Evolutionary conservation across 2,113 vertebrate genomes (phyloP).

Genomic region (Nestor notabilis): DNA sequence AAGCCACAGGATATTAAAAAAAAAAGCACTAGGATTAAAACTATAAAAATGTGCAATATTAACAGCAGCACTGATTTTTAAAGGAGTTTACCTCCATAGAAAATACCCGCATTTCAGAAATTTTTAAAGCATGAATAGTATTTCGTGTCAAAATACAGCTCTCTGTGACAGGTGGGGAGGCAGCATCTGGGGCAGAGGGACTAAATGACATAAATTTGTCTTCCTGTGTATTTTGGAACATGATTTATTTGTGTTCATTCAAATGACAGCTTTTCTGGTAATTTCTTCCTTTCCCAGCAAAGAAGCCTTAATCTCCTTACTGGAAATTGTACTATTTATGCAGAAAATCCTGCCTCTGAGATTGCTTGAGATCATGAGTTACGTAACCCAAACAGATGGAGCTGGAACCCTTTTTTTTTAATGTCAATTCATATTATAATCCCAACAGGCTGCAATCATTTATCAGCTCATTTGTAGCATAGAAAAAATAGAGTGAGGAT

Average conservation of each 20-base stretch:
- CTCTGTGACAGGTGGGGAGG: neutral
- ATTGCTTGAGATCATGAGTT: constrained; percentile 73
- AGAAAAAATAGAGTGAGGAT: neutral
- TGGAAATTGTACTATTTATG: constrained; percentile 75
- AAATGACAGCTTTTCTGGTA: constrained; percentile 63
- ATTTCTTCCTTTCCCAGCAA: constrained; percentile 63
- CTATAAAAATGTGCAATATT: neutral
- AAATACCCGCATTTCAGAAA: neutral
- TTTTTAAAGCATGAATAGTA: neutral
- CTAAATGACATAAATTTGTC: constrained; percentile 24
- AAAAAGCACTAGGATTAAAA: neutral
- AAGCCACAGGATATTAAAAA: neutral
- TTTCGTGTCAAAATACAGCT: neutral
- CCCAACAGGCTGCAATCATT: constrained; percentile 46
- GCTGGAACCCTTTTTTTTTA: neutral
- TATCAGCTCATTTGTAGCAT: constrained; percentile 15
- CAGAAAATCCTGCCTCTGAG: constrained; percentile 71
- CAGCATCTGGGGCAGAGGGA: constrained; percentile 3
- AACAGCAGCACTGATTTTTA: neutral
- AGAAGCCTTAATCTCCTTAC: constrained; percentile 71
- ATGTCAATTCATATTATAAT: constrained; percentile 65
- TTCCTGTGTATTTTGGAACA: constrained; percentile 51
- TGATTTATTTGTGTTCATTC: constrained; percentile 54
- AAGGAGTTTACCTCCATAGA: neutral
- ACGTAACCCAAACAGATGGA: constrained; percentile 78